These are phyloP conservation scores for Gasterosteus nipponicus DNA, from an alignment of 2,113 vertebrate genomes.

Conservation along the genomic window DNA sequence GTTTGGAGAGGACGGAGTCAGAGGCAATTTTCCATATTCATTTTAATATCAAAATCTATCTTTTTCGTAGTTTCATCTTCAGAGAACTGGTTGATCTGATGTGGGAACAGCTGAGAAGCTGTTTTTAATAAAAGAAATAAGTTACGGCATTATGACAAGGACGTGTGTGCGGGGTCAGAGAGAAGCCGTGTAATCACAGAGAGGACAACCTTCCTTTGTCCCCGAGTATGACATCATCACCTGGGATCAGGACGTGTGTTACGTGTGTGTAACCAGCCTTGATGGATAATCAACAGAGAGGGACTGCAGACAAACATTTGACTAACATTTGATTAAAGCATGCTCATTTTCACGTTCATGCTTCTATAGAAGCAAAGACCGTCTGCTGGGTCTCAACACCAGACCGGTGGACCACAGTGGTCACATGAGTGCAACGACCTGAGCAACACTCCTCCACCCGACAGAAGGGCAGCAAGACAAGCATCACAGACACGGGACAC, in stretches of 20 bases:
- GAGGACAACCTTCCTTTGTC: slow-evolving; percentile 8
- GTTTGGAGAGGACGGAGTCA: slow-evolving; percentile 11
- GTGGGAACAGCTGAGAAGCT: neutral
- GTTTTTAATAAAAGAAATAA: slow-evolving; percentile 22
- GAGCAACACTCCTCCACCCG: too few species aligned
- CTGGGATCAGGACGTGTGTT: neutral
- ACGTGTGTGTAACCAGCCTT: neutral
- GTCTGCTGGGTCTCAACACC: too few species aligned
- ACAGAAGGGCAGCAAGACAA: too few species aligned
- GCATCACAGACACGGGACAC: too few species aligned
- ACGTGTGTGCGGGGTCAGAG: neutral
- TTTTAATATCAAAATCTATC: neutral
- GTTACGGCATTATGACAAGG: neutral
- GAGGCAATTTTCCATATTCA: neutral
- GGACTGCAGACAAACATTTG: too few species aligned
- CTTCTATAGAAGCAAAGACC: too few species aligned
- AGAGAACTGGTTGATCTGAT: neutral
- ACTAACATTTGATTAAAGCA: too few species aligned
- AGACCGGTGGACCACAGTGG: too few species aligned
- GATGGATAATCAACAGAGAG: neutral
- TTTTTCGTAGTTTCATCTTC: neutral
- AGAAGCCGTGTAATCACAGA: neutral
- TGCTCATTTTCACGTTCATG: too few species aligned
- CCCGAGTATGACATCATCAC: too few species aligned
- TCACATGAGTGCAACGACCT: too few species aligned